Conservation (phyloP, 2,888 invertebrate species). For the Spisula subtruncata region DNA sequence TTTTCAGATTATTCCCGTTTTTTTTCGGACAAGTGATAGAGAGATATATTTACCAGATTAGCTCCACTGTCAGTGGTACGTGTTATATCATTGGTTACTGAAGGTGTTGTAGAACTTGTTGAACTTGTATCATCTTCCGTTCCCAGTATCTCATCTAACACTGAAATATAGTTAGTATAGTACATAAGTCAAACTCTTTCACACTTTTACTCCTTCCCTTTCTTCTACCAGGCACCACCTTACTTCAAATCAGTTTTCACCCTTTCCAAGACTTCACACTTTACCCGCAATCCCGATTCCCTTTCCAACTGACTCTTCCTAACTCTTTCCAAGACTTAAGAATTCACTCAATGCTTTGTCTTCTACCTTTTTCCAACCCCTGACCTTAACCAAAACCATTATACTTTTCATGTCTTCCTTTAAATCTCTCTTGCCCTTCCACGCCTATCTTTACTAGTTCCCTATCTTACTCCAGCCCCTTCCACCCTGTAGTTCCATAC, state of each 20-base stretch:
- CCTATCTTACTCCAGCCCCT: not conserved
- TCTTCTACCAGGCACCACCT: not conserved
- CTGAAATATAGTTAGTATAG: slow-evolving; percentile 63
- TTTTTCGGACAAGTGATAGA: not conserved
- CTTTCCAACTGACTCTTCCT: not conserved
- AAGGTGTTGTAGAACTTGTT: slow-evolving; percentile 83
- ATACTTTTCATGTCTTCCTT: not conserved
- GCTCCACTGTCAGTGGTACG: slow-evolving; percentile 40
- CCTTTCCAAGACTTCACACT: not conserved
- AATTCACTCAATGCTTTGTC: not conserved
- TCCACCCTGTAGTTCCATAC: not conserved
- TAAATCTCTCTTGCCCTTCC: not conserved
- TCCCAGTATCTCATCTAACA: slow-evolving; percentile 82
- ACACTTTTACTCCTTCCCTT: not conserved
- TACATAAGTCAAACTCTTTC: not conserved
- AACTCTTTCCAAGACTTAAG: not conserved
- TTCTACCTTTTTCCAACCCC: not conserved
- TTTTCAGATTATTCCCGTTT: no score
- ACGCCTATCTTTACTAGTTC: not conserved
- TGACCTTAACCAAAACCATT: no score
- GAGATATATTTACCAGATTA: slow-evolving; percentile 16
- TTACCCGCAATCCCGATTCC: not conserved
- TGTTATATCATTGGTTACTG: slow-evolving; percentile 74
- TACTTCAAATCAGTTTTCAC: not conserved
- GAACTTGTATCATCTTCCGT: slow-evolving; percentile 85